Evolutionary conservation across 2,888 invertebrate genomes (phyloP).

Genomic region (Trachelus tabidus): DNA sequence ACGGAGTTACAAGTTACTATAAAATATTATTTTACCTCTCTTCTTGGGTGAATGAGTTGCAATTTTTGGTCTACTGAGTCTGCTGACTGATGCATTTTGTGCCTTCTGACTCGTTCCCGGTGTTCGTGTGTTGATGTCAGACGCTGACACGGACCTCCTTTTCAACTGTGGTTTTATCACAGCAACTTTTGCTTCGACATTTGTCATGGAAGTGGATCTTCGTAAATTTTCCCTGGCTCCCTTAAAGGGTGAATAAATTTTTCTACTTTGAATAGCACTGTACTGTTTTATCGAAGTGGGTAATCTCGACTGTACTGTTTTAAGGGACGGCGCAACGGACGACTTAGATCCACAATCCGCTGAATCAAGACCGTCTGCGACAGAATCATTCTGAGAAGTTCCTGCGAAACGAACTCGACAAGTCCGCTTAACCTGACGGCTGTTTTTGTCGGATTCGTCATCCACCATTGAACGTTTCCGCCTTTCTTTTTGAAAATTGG

Average conservation of each 20-base stretch:
- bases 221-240: background rate
- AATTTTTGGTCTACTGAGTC: slow-evolving; percentile 64
- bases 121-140: slow-evolving; percentile 53
- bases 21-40: slow-evolving; percentile 28
- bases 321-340: background rate
- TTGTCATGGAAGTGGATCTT: slow-evolving; percentile 15
- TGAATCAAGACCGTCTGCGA: background rate
- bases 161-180: slow-evolving; percentile 11
- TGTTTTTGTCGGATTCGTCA: slow-evolving; percentile 15
- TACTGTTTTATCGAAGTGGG: background rate
- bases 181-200: slow-evolving; percentile 1
- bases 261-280: background rate
- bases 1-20: background rate
- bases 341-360: background rate
- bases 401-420: slow-evolving; percentile 45
- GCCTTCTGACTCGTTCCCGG: slow-evolving; percentile 54
- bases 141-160: slow-evolving; percentile 30
- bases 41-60: slow-evolving; percentile 31
- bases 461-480: slow-evolving; percentile 31
- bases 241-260: background rate
- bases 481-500: slow-evolving; percentile 29
- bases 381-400: background rate
- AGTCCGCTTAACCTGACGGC: slow-evolving; percentile 27
- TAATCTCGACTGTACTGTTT: background rate
- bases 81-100: slow-evolving; percentile 59